Percentiles rank a stretch among this genome's conserved stretches.
These are phyloP conservation scores for Pipa parva DNA, from an alignment of 2,113 vertebrate species.

Conservation along the genomic window DNA sequence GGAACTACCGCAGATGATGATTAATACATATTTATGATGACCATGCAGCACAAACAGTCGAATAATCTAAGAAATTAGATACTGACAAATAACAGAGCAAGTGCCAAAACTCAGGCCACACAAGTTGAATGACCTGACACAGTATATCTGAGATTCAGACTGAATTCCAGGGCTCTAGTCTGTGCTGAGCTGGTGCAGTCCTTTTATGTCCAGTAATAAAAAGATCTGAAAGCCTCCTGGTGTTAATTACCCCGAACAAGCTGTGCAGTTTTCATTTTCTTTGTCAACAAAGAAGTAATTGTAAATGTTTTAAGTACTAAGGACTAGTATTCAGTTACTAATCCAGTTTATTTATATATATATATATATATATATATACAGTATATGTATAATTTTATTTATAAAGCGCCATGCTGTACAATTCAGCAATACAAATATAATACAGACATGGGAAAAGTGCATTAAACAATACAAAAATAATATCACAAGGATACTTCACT, in stretches of 20 bases:
- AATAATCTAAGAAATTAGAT: constrained; percentile 5
- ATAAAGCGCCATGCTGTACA: no score
- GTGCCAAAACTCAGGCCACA: constrained; percentile 32
- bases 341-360: not conserved
- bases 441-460: no score
- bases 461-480: no score
- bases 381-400: no score
- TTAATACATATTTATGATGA: not conserved
- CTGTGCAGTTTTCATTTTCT: not conserved
- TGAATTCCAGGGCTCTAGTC: constrained; percentile 11
- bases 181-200: not conserved
- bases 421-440: not conserved
- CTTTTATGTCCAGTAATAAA: constrained; percentile 7
- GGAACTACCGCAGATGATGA: not conserved
- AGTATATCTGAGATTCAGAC: constrained; percentile 2
- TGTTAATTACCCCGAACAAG: not conserved
- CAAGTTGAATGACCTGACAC: constrained; percentile 13
- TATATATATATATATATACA: no score
- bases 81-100: constrained; percentile 26
- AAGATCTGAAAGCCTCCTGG: not conserved
- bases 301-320: not conserved
- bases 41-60: not conserved
- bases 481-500: no score
- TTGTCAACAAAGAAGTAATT: not conserved
- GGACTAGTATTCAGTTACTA: not conserved